Evolutionary conservation across 2,797 vertebrate genomes (phyloP), one percentile per base, ranked within the genome.

Genomic region (Smutsia gigantea): DNA sequence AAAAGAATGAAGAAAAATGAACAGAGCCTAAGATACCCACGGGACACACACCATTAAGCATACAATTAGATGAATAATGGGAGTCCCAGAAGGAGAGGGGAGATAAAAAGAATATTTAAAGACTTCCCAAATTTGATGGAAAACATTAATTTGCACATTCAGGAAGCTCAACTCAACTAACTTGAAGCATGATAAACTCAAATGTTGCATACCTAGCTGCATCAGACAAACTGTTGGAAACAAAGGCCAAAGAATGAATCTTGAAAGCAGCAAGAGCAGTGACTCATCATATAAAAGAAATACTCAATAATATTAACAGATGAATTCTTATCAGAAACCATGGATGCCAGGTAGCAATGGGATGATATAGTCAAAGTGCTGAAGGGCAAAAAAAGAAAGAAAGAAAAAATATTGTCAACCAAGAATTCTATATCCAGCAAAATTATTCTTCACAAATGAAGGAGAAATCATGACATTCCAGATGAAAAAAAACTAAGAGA

Each of bases 101-200:
- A 49, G 37, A 83, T 59, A 68, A 66, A 69, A 78, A 90, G 86
- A 79, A 46, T 25, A n/a, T 53, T 42, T 61, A 86, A 87, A 74
- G 59, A 81, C 25, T 75, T 66, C 31, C 68, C 78, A 68, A 83
- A 86, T 79, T 79, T 79, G 46, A 79, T 49, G 23, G 46, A 75
- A 87, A 82, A 87, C n/a, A 68, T 92, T 71, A 49, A 82, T 87
- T 87, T 87, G 51, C 29, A 75, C n/a, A 83, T 87, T 51, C 8
- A 77, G 53, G 21, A 87, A 83, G 13, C 42, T 77, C n/a, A 68
- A 63, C 27, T 42, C n/a, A 68, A 53, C n/a, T 42, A 74, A 88
- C 23, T 68, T 23, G 0, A 12, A 51, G 2, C 51, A 46, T 84
- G 39, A 63, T 71, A 79, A 64, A 63, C 29, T 91, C 23, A 46